phyloP scores from a whole-genome alignment of 2,888 invertebrate species.

The Antheraea yamamai region DNA sequence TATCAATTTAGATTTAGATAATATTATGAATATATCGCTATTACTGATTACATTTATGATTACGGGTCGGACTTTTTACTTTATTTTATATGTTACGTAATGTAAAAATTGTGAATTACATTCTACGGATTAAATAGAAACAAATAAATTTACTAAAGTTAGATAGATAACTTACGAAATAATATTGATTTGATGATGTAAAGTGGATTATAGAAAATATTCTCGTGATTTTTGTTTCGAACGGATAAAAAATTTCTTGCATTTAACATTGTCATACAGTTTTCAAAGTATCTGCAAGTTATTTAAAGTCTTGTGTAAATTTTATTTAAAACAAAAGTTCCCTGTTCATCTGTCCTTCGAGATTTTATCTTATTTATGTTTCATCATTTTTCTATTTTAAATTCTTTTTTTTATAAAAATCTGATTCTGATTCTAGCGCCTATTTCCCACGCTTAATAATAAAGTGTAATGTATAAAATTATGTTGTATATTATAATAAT shows the following conservation, averaged over 20 bases:
- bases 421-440: background rate
- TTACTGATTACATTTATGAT: background rate
- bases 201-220: background rate
- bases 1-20: slow-evolving; percentile 13
- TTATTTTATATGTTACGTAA: background rate
- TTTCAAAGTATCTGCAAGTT: background rate
- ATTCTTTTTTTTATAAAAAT: background rate
- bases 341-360: background rate
- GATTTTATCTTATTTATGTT: too few species aligned
- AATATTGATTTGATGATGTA: background rate
- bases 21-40: slow-evolving; percentile 2
- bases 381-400: background rate
- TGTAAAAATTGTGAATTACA: background rate
- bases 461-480: too few species aligned
- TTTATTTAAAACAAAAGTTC: background rate
- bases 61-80: background rate
- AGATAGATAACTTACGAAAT: background rate
- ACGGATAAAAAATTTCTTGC: background rate
- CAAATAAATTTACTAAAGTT: background rate
- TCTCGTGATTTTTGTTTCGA: background rate
- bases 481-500: too few species aligned
- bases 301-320: background rate
- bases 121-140: background rate
- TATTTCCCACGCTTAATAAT: too few species aligned
- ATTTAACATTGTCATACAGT: background rate